phyloP scores from a whole-genome alignment of 2,888 invertebrate species.

The Drosophila fungiperda region DNA sequence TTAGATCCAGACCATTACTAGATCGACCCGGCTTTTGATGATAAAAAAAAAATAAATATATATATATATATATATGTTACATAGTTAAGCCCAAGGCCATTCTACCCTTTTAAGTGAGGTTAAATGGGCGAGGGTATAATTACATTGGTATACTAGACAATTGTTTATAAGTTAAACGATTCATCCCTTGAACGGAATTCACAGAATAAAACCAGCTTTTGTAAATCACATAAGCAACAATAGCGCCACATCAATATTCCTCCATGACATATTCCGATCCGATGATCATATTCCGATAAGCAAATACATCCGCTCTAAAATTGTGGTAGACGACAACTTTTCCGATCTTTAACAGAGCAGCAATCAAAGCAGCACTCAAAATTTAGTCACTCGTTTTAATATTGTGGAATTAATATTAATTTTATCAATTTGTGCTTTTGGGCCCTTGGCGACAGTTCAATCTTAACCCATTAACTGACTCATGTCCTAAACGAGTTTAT shows the following conservation, averaged over 20 bases:
- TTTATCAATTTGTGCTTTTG: background rate
- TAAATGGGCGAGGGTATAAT: background rate
- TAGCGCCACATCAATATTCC: background rate
- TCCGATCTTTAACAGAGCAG: background rate
- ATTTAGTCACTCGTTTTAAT: background rate
- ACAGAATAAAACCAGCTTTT: background rate
- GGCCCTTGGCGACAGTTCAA: background rate
- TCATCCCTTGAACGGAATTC: conserved; percentile 1
- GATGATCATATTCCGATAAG: background rate
- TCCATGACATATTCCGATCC: background rate
- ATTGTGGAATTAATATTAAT: background rate
- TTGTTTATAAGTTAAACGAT: background rate
- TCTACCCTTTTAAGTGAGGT: background rate
- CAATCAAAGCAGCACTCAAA: background rate
- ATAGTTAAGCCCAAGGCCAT: background rate
- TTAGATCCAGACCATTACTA: background rate
- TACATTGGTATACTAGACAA: background rate
- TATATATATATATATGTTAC: background rate
- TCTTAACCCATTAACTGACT: background rate
- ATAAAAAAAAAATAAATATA: background rate
- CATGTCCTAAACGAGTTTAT: background rate
- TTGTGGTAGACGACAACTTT: background rate
- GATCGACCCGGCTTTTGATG: background rate
- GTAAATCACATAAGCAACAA: background rate
- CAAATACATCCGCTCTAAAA: background rate